Evolutionary conservation across 2,113 vertebrate species (phyloP), one percentile per base, ranked within the genome.

Genomic region (Entomyzon cyanotis): DNA sequence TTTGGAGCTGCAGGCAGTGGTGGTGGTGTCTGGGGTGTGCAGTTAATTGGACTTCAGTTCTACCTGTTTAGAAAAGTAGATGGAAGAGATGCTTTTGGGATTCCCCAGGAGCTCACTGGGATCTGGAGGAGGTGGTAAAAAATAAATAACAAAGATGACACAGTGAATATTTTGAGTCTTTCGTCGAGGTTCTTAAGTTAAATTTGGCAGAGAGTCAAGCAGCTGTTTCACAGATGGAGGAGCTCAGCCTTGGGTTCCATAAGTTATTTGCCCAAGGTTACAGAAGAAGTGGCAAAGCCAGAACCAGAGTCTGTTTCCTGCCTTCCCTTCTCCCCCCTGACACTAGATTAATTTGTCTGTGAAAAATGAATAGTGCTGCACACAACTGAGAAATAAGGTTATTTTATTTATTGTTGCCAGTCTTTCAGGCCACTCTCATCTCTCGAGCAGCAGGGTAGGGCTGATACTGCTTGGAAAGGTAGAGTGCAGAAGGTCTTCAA

Each of bases 11-110:
- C 74, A 90, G 95, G 88, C 83, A 52, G 52, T 0, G 2, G 28
- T 70, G 83, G 12, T 35, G 73, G 60, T 87, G 60, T 27, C 88
- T 80, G 37, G 89, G 79, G 92, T 93, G 28, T 1, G 1, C 69
- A 55, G 68, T 94, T 94, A 96, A 94, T 94, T 96, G 94, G 84
- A 59, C 91, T 94, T 93, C 42, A 91, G 87, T 86, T 96, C 80
- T 94, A 93, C 86, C 90, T 94, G 82, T 92, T 95, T 55, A 87
- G 90, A 87, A 53, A 65, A 90, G 74, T 55, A 67, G 89, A 65
- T 82, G 84, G 90, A 82, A 62, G 87, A 55, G 93, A 84, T 81
- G 74, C 92, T 93, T 90, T 83, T 37, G 93, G 93, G 87, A 89
- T 84, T 90, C 92, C 74, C 74, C 86, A 86, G 69, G 50, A 90